Base-by-base conservation (phyloP, 2,797 vertebrate species). In the Margarornis squamiger region DNA sequence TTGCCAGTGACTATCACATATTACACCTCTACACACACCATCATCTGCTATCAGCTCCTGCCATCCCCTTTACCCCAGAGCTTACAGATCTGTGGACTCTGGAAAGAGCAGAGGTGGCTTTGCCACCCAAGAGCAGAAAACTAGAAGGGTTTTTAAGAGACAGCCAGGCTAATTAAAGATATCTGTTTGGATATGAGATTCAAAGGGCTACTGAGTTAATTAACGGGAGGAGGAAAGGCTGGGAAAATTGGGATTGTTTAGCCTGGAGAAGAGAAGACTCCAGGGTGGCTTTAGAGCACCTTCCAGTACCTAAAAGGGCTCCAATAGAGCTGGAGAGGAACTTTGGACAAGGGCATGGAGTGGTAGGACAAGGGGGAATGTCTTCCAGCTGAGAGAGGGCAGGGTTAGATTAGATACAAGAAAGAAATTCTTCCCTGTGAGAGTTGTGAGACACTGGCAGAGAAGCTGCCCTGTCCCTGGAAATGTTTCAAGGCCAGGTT, bases 51-150 rank as follows among this genome's bases (percentile, higher is more conserved):
- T 2, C 75, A 52, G 38, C 52, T 71, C 77, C 79, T 59, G 32
- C 41, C 62, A 57, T 5, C 24, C 57, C 36, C 43, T 39, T 23
- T 1, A 1, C 6, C 10, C 14, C 58, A 43, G 1, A 1, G 1
- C 57, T 76, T 10, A 23, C 6, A 23, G 9, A 5, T 19, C 43
- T 76, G 19, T 1, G 0, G 10, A 5, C 21, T 39, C 46, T 13
- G 9, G 5, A 12, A 73, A 54, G 29, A 66, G 36, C 30, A 80
- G 54, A 75, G 46, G 12, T 22, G 71, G 17, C 62, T 61, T 46
- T 38, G 62, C 30, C 29, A 72, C 22, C 17, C 45, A 61, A 52
- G 22, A 65, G 26, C 34, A 90, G 76, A 75, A 67, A 83, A 65
- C 13, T 54, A n/a, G 13, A 23, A 68, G 12, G 15, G 52, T 36